Conservation (phyloP, 2,113 vertebrate genomes). For the Cettia cetti region DNA sequence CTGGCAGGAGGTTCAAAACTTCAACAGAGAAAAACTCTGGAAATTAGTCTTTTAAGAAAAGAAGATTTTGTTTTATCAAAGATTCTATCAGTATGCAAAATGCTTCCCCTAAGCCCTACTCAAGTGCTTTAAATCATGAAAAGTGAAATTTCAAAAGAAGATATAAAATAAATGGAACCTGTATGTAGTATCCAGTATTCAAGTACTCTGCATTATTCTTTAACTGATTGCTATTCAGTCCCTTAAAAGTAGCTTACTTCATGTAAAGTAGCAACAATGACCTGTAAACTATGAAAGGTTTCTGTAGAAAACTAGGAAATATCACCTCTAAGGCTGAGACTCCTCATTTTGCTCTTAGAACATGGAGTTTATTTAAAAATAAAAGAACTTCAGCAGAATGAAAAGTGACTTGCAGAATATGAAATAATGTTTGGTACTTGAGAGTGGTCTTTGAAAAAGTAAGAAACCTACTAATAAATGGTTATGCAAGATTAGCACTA, state of each 20-base stretch:
- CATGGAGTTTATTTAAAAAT: not conserved
- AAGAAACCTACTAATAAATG: not conserved
- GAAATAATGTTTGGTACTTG: not conserved
- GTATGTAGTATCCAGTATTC: not conserved
- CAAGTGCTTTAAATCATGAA: not conserved
- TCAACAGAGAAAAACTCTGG: not conserved
- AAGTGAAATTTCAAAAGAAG: not conserved
- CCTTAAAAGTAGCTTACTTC: not conserved
- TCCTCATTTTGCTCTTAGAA: not conserved
- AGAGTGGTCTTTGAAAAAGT: not conserved
- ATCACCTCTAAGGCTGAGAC: not conserved
- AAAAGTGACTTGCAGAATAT: not conserved
- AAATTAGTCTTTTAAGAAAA: not conserved
- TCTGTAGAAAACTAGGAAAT: not conserved
- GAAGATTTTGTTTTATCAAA: not conserved
- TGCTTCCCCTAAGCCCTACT: not conserved
- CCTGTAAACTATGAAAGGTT: not conserved
- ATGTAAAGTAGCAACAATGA: not conserved
- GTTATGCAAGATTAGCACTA: not conserved
- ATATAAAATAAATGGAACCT: not conserved
- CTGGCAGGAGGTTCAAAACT: not conserved
- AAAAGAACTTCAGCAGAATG: not conserved
- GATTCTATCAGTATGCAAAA: not conserved
- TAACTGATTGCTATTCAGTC: not conserved
- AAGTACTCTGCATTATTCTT: not conserved